Base-by-base conservation (phyloP, 2,888 invertebrate species). In the Biston stratarius region DNA sequence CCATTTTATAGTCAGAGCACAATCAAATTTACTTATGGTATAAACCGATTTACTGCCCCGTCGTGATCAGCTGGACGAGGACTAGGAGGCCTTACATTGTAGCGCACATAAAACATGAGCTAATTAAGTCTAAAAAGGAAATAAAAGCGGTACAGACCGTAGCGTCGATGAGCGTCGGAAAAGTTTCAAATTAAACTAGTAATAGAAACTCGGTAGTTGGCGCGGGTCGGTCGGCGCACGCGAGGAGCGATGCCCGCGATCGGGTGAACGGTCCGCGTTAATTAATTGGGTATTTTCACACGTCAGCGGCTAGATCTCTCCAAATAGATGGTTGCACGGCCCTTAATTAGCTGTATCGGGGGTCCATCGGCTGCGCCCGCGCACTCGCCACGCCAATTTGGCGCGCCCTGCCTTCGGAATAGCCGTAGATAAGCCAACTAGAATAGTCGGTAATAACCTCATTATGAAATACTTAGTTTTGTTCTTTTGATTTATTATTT, bases 251-350 rank as follows among this genome's bases (percentile, higher is more conserved):
- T 87, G 88, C 79, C 88, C 78, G 80, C 78, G 84, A 86, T 87
- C 81, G 80, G 77, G 83, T 75, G 80, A 83, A 81, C 83, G 89
- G 89, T 89, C 85, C 88, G 88, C 90, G 90, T 89, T 94, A 94
- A 94, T 94, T 94, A 94, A 94, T 94, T 94, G 94, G 94, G 87
- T 92, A 92, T 94, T 94, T 94, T 94, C 94, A 94, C 94, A 94
- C 94, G 94, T 94, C 94, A 93, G 82, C 86, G 86, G 87, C 86
- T 87, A 91, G 91, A 94, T 94, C 94, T 90, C 83, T 87, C 91
- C 92, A 90, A 94, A 92, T 92, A 93, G 94, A 94, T 94, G 93
- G 90, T 88, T 84, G 87, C 84, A 83, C 83, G 91, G 88, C 85
- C 92, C 91, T 93, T 94, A 91, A 94, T 94, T 94, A 94, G 90